Conservation (phyloP, 2,797 vertebrate species). For the Neostethus bicornis region DNA sequence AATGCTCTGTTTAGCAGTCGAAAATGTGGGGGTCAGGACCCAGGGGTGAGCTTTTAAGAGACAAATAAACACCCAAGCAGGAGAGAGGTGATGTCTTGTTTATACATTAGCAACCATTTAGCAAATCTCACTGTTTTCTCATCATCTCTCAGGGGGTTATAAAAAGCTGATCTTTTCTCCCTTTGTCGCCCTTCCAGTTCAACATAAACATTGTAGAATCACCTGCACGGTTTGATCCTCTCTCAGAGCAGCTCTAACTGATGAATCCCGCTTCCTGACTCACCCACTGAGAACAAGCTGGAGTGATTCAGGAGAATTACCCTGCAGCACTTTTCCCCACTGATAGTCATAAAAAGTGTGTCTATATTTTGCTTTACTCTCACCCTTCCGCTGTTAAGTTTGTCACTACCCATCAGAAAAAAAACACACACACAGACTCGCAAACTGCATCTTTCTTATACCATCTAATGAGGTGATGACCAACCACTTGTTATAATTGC, state of each 20-base stretch:
- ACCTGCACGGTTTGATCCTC: slow-evolving; percentile 9
- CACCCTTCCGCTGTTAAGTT: slow-evolving; percentile 31
- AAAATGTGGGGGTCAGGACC: slow-evolving; percentile 71
- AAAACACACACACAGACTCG: slow-evolving; percentile 56
- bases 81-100: slow-evolving; percentile 95
- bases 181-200: slow-evolving; percentile 43
- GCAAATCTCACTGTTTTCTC: slow-evolving; percentile 68
- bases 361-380: slow-evolving; percentile 21
- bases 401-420: slow-evolving; percentile 53
- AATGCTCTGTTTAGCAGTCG: slow-evolving; percentile 70
- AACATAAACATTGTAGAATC: slow-evolving; percentile 18
- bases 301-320: slow-evolving; percentile 51
- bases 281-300: slow-evolving; percentile 12
- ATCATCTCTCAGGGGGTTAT: slow-evolving; percentile 50
- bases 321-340: slow-evolving; percentile 33
- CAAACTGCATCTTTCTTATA: slow-evolving; percentile 87
- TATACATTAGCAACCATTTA: slow-evolving; percentile 87
- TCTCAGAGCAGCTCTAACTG: slow-evolving; percentile 14
- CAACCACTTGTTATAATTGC: slow-evolving; percentile 99
- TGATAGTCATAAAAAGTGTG: slow-evolving; percentile 33
- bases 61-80: slow-evolving; percentile 88
- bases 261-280: slow-evolving; percentile 9
- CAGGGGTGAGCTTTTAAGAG: slow-evolving; percentile 81
- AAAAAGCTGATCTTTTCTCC: slow-evolving; percentile 60
- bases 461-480: slow-evolving; percentile 99